These are phyloP conservation scores for Philonicus albiceps DNA, from an alignment of 2,888 invertebrate species.

Conservation along the genomic window DNA sequence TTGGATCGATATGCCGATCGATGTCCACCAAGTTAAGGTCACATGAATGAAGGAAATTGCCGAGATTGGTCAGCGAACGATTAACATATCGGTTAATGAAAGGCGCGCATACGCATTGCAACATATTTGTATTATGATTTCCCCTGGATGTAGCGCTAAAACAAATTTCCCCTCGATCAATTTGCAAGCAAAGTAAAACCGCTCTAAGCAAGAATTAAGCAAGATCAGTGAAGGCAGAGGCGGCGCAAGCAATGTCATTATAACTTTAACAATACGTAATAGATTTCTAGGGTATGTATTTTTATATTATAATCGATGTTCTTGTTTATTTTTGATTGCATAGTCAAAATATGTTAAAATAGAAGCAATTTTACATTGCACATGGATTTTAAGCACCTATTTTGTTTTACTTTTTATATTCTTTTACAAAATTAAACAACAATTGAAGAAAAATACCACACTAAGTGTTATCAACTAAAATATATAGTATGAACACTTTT, in stretches of 20 bases:
- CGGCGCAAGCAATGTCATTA: background rate
- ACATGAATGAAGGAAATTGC: slow-evolving; percentile 1
- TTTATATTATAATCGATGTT: background rate
- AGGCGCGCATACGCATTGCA: background rate
- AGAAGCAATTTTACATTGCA: too few relatives aligned
- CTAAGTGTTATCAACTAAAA: too few relatives aligned
- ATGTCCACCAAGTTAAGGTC: background rate
- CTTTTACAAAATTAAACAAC: too few relatives aligned
- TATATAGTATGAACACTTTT: background rate
- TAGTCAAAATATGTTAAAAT: too few relatives aligned
- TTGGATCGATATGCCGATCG: background rate
- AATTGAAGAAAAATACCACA: too few relatives aligned
- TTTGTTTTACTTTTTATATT: too few relatives aligned
- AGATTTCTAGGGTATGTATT: background rate
- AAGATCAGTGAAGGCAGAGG: slow-evolving; percentile 32
- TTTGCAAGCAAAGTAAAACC: background rate
- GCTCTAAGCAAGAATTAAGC: background rate
- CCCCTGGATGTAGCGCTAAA: background rate
- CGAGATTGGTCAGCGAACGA: background rate
- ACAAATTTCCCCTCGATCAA: background rate
- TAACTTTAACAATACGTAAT: background rate
- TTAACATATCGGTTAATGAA: background rate
- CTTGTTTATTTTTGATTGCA: too few relatives aligned
- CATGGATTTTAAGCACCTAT: too few relatives aligned
- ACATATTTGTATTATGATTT: background rate